Evolutionary conservation across 37 sponge, comb jelly and placozoan species (phyloP).

Genomic region (Dysidea cf. avara): DNA sequence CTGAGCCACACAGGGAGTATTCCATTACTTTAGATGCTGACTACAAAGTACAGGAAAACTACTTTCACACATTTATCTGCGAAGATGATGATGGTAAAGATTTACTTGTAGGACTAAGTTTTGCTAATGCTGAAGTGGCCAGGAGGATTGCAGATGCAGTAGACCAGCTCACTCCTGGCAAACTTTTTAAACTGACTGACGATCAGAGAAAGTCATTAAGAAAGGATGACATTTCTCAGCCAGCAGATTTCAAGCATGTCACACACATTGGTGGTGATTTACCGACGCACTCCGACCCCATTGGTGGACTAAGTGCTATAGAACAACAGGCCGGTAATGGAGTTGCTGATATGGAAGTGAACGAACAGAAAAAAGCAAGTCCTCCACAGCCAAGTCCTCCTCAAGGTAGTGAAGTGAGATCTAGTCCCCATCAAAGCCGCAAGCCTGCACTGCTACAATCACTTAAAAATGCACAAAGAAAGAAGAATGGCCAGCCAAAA

Average conservation of each 20-base stretch:
- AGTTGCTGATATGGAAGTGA: not conserved
- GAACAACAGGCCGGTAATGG: not conserved
- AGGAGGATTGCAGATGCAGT: conserved; percentile 3
- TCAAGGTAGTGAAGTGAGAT: too few relatives aligned
- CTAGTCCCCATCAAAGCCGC: too few relatives aligned
- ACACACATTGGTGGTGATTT: conserved; percentile 19
- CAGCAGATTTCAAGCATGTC: conserved; percentile 37
- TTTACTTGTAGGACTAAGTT: conserved; percentile 26
- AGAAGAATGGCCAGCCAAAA: too few relatives aligned
- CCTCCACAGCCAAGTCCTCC: not conserved
- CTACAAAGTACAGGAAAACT: conserved; percentile 18
- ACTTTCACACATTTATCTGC: conserved; percentile 37
- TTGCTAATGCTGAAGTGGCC: conserved; percentile 29
- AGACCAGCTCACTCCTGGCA: conserved; percentile 3
- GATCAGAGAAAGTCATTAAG: not conserved
- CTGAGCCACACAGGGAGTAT: conserved; percentile 12
- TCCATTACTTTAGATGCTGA: not conserved
- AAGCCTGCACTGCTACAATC: too few relatives aligned
- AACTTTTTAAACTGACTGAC: not conserved
- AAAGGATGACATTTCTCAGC: conserved; percentile 30
- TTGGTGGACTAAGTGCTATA: not conserved
- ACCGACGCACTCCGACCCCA: too few relatives aligned
- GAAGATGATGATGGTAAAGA: not conserved
- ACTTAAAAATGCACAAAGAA: too few relatives aligned
- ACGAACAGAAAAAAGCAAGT: not conserved